Percentiles rank a stretch among this genome's conserved stretches.
phyloP scores from a whole-genome alignment of 2,797 vertebrate genomes.

The Pangasius macronema region DNA sequence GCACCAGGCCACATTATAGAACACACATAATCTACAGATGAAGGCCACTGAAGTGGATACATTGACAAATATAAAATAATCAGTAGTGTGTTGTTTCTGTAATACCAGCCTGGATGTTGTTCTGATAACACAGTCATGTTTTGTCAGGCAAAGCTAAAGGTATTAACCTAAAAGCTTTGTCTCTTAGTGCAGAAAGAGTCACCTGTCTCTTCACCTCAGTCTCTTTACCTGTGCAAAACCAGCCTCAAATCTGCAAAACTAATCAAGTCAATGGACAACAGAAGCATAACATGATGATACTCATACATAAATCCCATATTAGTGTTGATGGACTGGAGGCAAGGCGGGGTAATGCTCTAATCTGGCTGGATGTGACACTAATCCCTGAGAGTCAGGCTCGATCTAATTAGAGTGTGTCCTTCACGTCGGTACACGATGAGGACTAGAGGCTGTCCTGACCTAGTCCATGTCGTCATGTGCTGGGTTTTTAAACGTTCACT shows the following conservation, averaged over 20 bases:
- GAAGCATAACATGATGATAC: conserved; percentile 10
- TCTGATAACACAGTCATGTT: neutral
- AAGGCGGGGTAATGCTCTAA: conserved; percentile 36
- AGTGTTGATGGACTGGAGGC: conserved; percentile 10
- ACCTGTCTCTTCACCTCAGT: neutral
- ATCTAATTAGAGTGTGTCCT: too few relatives aligned
- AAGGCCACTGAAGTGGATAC: neutral
- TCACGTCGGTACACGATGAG: too few relatives aligned
- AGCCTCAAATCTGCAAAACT: conserved; percentile 20
- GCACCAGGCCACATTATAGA: neutral
- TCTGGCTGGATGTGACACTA: conserved; percentile 43
- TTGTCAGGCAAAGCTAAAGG: neutral
- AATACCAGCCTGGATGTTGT: neutral
- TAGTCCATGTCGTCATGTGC: too few relatives aligned
- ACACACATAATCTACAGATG: neutral
- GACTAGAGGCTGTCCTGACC: too few relatives aligned
- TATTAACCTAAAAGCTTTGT: conserved; percentile 3
- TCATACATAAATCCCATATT: conserved; percentile 2
- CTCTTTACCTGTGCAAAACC: neutral
- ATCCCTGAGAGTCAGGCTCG: conserved; percentile 41
- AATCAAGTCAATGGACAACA: conserved; percentile 31
- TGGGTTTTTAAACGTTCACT: neutral
- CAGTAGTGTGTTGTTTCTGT: neutral
- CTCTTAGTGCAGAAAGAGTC: neutral
- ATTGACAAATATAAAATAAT: conserved; percentile 3